Conservation (phyloP, 2,113 vertebrate species). For the Sinosuthora webbiana region DNA sequence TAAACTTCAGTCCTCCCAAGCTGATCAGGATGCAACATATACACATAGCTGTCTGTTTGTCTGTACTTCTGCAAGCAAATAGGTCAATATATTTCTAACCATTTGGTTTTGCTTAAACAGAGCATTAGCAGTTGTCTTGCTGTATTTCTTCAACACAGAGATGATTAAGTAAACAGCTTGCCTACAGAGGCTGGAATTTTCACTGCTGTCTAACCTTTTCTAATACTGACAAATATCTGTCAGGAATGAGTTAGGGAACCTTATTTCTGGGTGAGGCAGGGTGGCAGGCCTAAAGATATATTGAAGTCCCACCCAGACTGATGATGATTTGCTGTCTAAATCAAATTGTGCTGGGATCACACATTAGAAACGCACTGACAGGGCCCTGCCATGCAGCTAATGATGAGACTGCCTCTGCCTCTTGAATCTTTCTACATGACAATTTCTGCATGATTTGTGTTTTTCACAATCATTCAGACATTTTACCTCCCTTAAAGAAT, state of each 20-base stretch:
- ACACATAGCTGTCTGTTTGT: background rate
- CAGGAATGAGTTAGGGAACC: background rate
- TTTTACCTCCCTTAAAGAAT: background rate
- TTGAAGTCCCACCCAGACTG: background rate
- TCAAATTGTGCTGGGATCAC: background rate
- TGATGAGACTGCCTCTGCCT: background rate
- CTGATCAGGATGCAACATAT: background rate
- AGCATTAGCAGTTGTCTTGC: background rate
- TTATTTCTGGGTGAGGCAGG: background rate
- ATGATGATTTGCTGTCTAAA: background rate
- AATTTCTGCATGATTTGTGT: background rate
- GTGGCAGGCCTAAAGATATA: background rate
- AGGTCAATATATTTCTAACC: background rate
- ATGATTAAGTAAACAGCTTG: background rate
- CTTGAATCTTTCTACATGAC: background rate
- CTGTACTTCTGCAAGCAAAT: background rate
- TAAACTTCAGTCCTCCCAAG: background rate
- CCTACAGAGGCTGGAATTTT: background rate
- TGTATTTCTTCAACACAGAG: background rate
- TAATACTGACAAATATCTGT: background rate
- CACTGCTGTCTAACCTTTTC: background rate
- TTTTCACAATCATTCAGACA: background rate
- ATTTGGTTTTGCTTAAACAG: background rate
- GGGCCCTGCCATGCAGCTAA: background rate
- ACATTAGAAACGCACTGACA: background rate